Evolutionary conservation across 2,797 vertebrate species (phyloP).

Genomic region (Glossophaga mutica): DNA sequence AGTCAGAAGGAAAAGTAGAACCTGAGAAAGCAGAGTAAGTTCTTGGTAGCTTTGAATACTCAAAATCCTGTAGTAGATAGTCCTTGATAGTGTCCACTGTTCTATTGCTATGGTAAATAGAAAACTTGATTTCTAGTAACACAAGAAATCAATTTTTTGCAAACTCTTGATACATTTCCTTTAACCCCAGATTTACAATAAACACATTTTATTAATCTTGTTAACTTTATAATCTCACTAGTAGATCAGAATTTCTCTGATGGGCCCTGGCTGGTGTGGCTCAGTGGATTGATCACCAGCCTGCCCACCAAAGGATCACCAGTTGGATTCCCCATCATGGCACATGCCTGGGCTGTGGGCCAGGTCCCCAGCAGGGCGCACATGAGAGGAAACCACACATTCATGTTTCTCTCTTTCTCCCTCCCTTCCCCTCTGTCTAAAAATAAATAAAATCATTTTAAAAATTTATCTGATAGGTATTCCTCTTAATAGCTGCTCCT

Average conservation of each 20-base stretch:
- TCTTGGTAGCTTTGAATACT: not conserved
- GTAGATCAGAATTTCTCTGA: not conserved
- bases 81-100: not conserved
- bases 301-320: too few species aligned
- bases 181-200: not conserved
- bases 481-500: not conserved
- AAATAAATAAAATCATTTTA: too few species aligned
- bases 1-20: slow-evolving; percentile 88
- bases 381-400: too few species aligned
- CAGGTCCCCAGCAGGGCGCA: too few species aligned
- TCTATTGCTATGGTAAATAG: not conserved
- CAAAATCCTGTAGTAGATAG: not conserved
- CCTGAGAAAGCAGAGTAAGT: slow-evolving; percentile 98
- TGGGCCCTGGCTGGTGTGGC: too few species aligned
- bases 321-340: too few species aligned
- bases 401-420: too few species aligned
- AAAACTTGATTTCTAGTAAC: not conserved
- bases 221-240: not conserved
- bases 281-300: too few species aligned
- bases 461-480: not conserved
- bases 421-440: too few species aligned
- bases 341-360: too few species aligned
- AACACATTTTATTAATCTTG: not conserved
- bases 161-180: not conserved
- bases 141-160: not conserved